A percentile compares a stretch with the other conserved stretches of the same genome.
These are phyloP conservation scores for Heliconius ismenius DNA, from an alignment of 2,888 invertebrate genomes.

Conservation along the genomic window DNA sequence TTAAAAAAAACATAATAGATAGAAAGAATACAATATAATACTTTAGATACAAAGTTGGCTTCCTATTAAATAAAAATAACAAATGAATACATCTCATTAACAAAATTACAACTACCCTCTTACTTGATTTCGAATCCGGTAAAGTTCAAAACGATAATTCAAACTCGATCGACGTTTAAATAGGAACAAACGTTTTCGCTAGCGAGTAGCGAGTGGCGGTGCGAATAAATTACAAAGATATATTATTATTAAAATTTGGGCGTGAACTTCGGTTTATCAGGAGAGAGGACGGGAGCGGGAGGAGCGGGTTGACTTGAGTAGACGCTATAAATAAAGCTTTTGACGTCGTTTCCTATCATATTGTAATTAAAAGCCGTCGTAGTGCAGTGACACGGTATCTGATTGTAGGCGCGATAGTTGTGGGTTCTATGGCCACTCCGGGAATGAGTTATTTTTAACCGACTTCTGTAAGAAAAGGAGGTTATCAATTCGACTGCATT, in stretches of 20 bases:
- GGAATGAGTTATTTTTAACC: background rate
- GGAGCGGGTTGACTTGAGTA: slow-evolving; percentile 42
- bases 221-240: slow-evolving; percentile 80
- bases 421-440: background rate
- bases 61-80: background rate
- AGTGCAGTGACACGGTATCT: background rate
- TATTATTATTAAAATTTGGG: slow-evolving; percentile 81
- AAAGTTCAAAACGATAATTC: slow-evolving; percentile 45
- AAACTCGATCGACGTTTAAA: slow-evolving; percentile 52
- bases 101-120: background rate
- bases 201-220: slow-evolving; percentile 51
- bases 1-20: background rate
- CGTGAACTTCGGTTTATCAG: slow-evolving; percentile 59
- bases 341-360: slow-evolving; percentile 40
- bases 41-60: background rate
- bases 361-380: slow-evolving; percentile 4
- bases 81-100: background rate
- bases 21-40: too few relatives aligned
- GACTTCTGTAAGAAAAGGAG: too few relatives aligned
- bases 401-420: background rate
- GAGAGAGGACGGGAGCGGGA: slow-evolving; percentile 17
- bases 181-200: slow-evolving; percentile 59
- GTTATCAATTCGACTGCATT: too few relatives aligned
- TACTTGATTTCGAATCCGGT: slow-evolving; percentile 23
- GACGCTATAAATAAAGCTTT: slow-evolving; percentile 41